phyloP scores from a whole-genome alignment of 2,113 vertebrate species.

The Coregonus clupeaformis region DNA sequence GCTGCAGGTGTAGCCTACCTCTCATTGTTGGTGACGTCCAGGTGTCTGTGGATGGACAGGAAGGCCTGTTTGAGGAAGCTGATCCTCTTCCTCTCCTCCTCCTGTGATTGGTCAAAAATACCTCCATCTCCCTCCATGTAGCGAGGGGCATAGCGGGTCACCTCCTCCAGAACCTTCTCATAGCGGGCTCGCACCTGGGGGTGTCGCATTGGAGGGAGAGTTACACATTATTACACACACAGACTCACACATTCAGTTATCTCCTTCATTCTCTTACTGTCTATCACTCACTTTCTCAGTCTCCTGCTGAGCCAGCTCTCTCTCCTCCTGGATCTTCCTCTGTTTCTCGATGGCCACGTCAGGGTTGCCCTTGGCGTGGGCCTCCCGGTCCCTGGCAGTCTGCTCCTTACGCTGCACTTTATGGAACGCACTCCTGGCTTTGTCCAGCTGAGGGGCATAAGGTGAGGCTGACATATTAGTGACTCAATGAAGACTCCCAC shows the following conservation, averaged over 20 bases:
- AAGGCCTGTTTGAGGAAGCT: conserved; percentile 80
- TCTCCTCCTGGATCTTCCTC: conserved; percentile 73
- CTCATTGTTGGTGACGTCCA: conserved; percentile 79
- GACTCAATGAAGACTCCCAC: not conserved
- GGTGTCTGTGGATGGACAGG: conserved; percentile 78
- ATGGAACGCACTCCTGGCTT: conserved; percentile 70
- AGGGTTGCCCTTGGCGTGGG: conserved; percentile 72
- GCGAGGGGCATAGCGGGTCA: conserved; percentile 79
- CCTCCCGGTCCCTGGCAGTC: conserved; percentile 59
- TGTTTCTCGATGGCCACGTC: conserved; percentile 72
- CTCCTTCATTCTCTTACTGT: not conserved
- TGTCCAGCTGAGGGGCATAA: conserved; percentile 68
- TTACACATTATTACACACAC: conserved; percentile 6
- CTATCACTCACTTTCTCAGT: conserved; percentile 57
- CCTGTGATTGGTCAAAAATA: conserved; percentile 82
- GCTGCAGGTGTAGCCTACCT: conserved; percentile 55
- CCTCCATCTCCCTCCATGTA: conserved; percentile 90
- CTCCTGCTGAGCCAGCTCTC: conserved; percentile 65
- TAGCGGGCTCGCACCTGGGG: conserved; percentile 75
- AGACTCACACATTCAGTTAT: not conserved
- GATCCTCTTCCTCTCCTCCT: conserved; percentile 80
- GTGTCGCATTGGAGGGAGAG: not conserved
- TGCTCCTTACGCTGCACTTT: conserved; percentile 72
- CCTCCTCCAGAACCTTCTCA: conserved; percentile 81
- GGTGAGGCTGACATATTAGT: not conserved